Percentiles rank a stretch among this genome's conserved stretches.
Evolutionary conservation across 2,797 vertebrate species (phyloP).

Genomic region (Helostoma temminkii): DNA sequence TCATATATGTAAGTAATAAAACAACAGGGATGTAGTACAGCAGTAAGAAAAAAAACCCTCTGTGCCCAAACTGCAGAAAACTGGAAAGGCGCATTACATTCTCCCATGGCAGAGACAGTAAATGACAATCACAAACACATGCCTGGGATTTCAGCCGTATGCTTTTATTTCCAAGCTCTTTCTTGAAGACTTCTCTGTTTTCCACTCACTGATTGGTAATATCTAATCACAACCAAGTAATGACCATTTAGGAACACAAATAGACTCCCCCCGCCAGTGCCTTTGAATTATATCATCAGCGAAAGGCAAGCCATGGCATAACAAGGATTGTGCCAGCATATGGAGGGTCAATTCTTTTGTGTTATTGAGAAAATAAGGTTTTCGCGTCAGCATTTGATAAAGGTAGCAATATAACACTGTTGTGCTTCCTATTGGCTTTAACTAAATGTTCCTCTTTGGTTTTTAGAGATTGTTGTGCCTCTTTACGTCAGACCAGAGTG

Average conservation of each 20-base stretch:
- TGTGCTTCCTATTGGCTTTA: slow-evolving; percentile 26
- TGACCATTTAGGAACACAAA: slow-evolving; percentile 62
- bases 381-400: slow-evolving; percentile 35
- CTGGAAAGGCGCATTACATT: slow-evolving; percentile 52
- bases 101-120: slow-evolving; percentile 81
- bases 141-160: slow-evolving; percentile 75
- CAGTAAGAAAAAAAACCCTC: slow-evolving; percentile 37
- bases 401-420: not conserved
- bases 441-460: slow-evolving; percentile 20
- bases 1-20: slow-evolving; percentile 1
- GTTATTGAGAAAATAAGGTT: slow-evolving; percentile 15
- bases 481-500: slow-evolving; percentile 32
- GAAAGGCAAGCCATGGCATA: slow-evolving; percentile 30
- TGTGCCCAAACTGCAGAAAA: slow-evolving; percentile 51
- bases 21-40: slow-evolving; percentile 11
- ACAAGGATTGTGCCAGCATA: slow-evolving; percentile 8
- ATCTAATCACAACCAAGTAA: slow-evolving; percentile 77
- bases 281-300: slow-evolving; percentile 55
- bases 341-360: slow-evolving; percentile 23
- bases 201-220: slow-evolving; percentile 72
- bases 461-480: not conserved
- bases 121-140: slow-evolving; percentile 83
- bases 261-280: slow-evolving; percentile 36
- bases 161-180: slow-evolving; percentile 70
- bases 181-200: slow-evolving; percentile 65